Conservation (phyloP, 2,888 invertebrate species). For the Melanostoma scalare region DNA sequence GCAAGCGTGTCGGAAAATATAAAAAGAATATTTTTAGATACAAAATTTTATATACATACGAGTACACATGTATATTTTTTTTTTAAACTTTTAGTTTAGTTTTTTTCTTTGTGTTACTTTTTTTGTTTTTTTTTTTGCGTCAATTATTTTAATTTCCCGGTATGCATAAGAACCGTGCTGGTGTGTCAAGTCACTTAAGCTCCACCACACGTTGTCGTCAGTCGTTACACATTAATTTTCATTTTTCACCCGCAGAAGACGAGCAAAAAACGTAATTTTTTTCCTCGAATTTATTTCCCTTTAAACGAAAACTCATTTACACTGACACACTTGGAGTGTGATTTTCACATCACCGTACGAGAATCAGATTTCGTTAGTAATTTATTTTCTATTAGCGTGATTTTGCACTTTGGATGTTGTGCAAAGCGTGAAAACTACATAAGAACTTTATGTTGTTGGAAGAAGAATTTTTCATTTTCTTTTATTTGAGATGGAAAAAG, state of each 20-base stretch:
- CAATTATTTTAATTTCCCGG: conserved; percentile 18
- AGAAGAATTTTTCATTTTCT: conserved; percentile 27
- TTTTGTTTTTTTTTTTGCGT: conserved; percentile 8
- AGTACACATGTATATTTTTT: conserved; percentile 28
- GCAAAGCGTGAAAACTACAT: conserved; percentile 12
- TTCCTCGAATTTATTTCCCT: conserved; percentile 24
- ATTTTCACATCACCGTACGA: conserved; percentile 31
- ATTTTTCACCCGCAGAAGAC: conserved; percentile 27
- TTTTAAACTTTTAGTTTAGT: conserved; percentile 31
- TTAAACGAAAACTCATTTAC: conserved; percentile 20
- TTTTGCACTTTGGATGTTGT: conserved; percentile 29
- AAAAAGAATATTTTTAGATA: conserved; percentile 60
- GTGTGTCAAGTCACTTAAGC: conserved; percentile 53
- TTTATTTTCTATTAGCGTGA: conserved; percentile 23
- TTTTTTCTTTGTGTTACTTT: conserved; percentile 62
- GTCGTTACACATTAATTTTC: conserved; percentile 46
- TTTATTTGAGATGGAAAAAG: conserved; percentile 8
- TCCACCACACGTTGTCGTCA: conserved; percentile 50
- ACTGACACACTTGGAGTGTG: conserved; percentile 10
- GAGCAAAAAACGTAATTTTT: neutral
- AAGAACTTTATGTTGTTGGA: conserved; percentile 6
- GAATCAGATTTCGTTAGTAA: conserved; percentile 31
- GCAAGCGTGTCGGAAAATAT: conserved; percentile 31
- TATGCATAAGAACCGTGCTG: neutral
- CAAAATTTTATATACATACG: conserved; percentile 38